Conservation (phyloP, 2,888 invertebrate genomes). For the Amblyjoppa proteus region DNA sequence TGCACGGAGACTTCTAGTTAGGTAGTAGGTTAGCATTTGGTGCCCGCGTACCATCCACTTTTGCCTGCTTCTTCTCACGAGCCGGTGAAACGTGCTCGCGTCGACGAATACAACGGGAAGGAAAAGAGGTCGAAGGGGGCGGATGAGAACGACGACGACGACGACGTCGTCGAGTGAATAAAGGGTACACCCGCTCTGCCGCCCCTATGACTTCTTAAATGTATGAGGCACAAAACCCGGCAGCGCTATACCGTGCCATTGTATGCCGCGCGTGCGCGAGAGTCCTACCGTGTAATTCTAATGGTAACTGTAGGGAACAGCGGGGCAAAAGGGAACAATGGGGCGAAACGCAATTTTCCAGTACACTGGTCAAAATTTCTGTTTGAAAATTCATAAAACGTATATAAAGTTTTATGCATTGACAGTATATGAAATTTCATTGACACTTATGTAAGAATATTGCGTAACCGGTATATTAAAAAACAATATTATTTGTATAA, state of each 20-base stretch:
- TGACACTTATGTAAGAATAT: too few species aligned
- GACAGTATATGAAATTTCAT: too few species aligned
- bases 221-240: slow-evolving; percentile 11
- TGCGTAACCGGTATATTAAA: too few species aligned
- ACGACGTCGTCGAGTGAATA: slow-evolving; percentile 40
- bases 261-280: background rate
- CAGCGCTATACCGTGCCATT: background rate
- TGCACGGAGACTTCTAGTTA: slow-evolving; percentile 47
- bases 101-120: slow-evolving; percentile 19
- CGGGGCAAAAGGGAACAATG: too few species aligned
- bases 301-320: background rate
- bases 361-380: too few species aligned
- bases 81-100: slow-evolving; percentile 38
- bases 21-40: slow-evolving; percentile 34
- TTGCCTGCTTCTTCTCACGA: slow-evolving; percentile 33
- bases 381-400: too few species aligned
- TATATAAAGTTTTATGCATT: too few species aligned
- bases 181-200: slow-evolving; percentile 33
- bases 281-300: background rate
- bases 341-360: too few species aligned
- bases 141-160: slow-evolving; percentile 25
- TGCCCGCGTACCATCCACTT: slow-evolving; percentile 33
- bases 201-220: slow-evolving; percentile 29
- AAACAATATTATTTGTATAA: too few species aligned
- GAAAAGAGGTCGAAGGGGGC: slow-evolving; percentile 23